phyloP scores from a whole-genome alignment of 2,113 vertebrate species.

The Silurus meridionalis region DNA sequence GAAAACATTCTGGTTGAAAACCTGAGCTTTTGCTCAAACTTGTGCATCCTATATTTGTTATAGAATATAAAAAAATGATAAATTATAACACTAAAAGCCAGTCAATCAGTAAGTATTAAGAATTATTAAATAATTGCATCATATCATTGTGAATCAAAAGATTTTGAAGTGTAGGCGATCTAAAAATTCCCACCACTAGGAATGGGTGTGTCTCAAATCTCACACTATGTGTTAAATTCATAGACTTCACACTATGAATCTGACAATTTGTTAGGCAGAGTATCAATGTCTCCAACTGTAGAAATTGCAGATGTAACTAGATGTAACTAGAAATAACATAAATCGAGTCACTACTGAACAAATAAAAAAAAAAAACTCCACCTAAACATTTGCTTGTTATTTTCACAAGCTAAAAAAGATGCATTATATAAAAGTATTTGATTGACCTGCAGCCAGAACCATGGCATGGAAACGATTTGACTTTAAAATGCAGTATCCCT shows the following conservation, averaged over 20 bases:
- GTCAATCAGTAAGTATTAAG: not conserved
- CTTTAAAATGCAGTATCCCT: constrained; percentile 10
- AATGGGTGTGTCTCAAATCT: not conserved
- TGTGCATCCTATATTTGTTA: not conserved
- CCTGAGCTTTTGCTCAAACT: not conserved
- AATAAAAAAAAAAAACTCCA: not conserved
- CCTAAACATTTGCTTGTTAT: not conserved
- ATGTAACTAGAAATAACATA: not conserved
- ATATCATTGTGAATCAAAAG: not conserved
- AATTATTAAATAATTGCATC: not conserved
- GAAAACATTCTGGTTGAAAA: not conserved
- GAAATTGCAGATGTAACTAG: not conserved
- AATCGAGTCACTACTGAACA: not conserved
- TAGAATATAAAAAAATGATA: not conserved
- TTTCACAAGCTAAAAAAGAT: not conserved
- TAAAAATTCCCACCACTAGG: not conserved
- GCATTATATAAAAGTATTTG: not conserved
- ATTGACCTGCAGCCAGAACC: not conserved
- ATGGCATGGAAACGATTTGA: constrained; percentile 4
- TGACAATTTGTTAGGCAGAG: not conserved
- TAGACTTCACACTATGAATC: not conserved
- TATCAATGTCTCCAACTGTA: not conserved
- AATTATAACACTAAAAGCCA: not conserved
- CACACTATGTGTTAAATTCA: not conserved
- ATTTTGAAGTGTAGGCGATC: not conserved